Base-by-base conservation (phyloP, 1,140 invertebrate genomes). In the Diploscapter pachys region DNA sequence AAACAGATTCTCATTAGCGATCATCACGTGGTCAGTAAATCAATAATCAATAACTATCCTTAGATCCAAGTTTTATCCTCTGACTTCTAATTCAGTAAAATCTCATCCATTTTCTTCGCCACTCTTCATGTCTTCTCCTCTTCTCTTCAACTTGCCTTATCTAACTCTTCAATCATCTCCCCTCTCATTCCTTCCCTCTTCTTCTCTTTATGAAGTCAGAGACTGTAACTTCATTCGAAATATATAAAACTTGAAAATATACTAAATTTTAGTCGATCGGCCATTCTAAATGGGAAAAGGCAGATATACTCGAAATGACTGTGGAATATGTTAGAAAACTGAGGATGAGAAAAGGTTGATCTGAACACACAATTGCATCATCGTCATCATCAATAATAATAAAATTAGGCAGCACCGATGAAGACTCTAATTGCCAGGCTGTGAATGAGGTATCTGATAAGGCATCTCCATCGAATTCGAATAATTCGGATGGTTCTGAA, bases 291-390 rank as follows among this genome's bases (percentile, higher is more conserved):
- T 86, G 97, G 55, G 95, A 97, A 86, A 98, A 98, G 87, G 95
- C 95, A 0, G 95, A 97, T 84, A 97, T 97, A 72, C 87, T 97
- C 65, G 95, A 98, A 87, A 93, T 96, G 91, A 95, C 95, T 0
- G 94, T 97, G 11, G 94, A 94, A n/a, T 79, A 79, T 59, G 50
- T 79, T 3, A 68, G 78, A 57, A 51, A 69, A 57, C 11, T 74
- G 51, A 53, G 73, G 50, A 11, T 5, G 5, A 8, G 54, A 54
- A 49, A 73, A 73, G 13, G 48, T 3, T 63, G 62, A 31, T 31
- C 31, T 31, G 31, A 31, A 31, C 31, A 31, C 0, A 31, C 31
- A 31, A 31, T 31, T 31, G 1, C 31, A 31, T 31, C 31, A 31
- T 31, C 31, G 1, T 31, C 31, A 31, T 31, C 31, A 31, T 31